Base-by-base conservation (phyloP, 92 coral and sea anemone species). In the Zoanthus solanderi region DNA sequence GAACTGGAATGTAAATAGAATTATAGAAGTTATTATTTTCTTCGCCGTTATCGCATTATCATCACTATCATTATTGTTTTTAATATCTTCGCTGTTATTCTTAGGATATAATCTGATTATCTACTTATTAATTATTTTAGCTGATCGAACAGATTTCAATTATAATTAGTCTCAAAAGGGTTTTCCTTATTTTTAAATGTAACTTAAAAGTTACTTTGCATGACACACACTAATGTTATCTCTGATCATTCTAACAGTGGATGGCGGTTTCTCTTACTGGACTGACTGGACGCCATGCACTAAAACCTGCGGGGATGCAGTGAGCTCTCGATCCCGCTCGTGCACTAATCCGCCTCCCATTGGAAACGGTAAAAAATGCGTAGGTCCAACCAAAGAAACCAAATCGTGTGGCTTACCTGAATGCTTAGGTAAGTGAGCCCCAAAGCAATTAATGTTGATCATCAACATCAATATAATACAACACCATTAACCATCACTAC, bases 221-320 rank as follows among this genome's bases (percentile, higher is more conserved):
- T 30, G n/a, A 9, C 31, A 71, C 10, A 71, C 14, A 71, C 32
- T 14, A 58, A 58, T 63, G 28, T 63, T 63, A 7, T 17, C 8
- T 7, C 5, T n/a, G 69, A 17, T 17, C 8, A 9, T 23, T 63
- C 30, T n/a, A 14, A 81, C 47, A 81, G 85, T 47, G 23, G 85
- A 81, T 63, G 85, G 85, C 57, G 85, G 85, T 0, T 66, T 81
- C 67, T 66, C 85, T 17, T 3, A 67, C 14, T 81, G 85, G 85
- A 81, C 85, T 66, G 85, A 81, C 75, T 81, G 85, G 85, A 81
- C 85, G 3, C 28, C 28, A 28, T 81, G 85, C 23, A 71, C 42
- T 37, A 81, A 81, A 75, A 81, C 85, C 14, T 81, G 85, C 47
- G 85, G 85, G 16, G 85, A 67, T 16, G 85, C 85, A 29, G 46